A percentile compares a stretch with the other conserved stretches of the same genome.
Evolutionary conservation across 2,797 vertebrate genomes (phyloP).

Genomic region (Sebastes alutus): DNA sequence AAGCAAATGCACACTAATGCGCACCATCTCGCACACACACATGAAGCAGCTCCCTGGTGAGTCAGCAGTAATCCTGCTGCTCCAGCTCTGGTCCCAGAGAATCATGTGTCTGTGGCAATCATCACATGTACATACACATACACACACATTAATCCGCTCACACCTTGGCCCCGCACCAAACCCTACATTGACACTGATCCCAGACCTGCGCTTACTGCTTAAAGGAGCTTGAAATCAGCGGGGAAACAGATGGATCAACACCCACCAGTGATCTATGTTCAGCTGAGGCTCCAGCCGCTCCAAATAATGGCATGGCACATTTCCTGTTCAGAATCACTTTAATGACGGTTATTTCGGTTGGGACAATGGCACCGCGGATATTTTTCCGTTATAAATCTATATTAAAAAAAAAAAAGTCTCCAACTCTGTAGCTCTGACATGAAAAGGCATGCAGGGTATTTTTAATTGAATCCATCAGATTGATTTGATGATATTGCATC

Average conservation of each 20-base stretch:
- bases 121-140: conserved; percentile 11
- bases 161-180: conserved; percentile 49
- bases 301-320: neutral
- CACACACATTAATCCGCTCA: conserved; percentile 41
- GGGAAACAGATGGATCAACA: conserved; percentile 53
- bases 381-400: conserved; percentile 14
- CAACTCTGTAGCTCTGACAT: conserved; percentile 49
- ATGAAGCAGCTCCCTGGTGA: conserved; percentile 47
- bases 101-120: conserved; percentile 42
- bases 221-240: conserved; percentile 37
- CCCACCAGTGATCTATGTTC: conserved; percentile 40
- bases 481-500: conserved; percentile 74
- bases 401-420: conserved; percentile 2
- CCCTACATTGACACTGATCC: conserved; percentile 54
- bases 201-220: conserved; percentile 44
- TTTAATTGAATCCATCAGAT: conserved; percentile 75
- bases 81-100: conserved; percentile 29
- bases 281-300: conserved; percentile 12
- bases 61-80: conserved; percentile 64
- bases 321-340: conserved; percentile 31
- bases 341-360: neutral
- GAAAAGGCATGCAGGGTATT: conserved; percentile 60
- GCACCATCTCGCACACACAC: neutral
- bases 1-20: neutral
- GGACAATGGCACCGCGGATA: conserved; percentile 8